phyloP scores from a whole-genome alignment of 2,797 vertebrate species.

The Crenichthys baileyi region DNA sequence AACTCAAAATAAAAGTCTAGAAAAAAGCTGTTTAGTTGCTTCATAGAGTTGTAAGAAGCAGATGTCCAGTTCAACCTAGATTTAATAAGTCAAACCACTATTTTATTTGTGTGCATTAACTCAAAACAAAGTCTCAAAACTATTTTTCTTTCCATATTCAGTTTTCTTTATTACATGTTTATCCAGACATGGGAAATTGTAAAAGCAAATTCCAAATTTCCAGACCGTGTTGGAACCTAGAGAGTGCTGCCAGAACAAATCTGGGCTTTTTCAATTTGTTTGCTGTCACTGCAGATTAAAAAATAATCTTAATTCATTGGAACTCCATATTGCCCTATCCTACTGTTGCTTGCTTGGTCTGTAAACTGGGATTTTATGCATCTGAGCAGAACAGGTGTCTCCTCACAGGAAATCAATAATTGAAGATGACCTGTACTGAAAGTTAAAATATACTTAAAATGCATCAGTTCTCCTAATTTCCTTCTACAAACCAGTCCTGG shows the following conservation, averaged over 20 bases:
- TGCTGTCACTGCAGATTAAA: conserved; percentile 12
- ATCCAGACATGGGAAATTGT: too few species aligned
- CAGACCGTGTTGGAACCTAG: conserved; percentile 9
- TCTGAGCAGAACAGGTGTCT: conserved; percentile 3
- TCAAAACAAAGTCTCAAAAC: too few species aligned
- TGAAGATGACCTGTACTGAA: conserved; percentile 18
- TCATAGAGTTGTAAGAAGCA: too few species aligned
- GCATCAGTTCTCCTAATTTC: conserved; percentile 22
- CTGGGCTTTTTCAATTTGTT: conserved; percentile 35
- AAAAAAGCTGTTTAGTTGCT: too few species aligned
- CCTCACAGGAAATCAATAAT: conserved; percentile 29
- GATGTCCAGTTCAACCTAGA: too few species aligned
- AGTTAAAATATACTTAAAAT: conserved; percentile 19
- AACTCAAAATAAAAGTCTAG: too few species aligned
- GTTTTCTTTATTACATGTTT: too few species aligned
- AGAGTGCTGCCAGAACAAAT: conserved; percentile 21
- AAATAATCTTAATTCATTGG: conserved; percentile 26
- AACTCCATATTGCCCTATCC: conserved; percentile 25
- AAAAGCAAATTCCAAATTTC: not conserved
- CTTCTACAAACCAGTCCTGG: conserved; percentile 38
- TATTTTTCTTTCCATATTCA: too few species aligned
- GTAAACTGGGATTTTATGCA: conserved; percentile 20
- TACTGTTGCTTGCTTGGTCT: conserved; percentile 6
- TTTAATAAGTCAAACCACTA: too few species aligned
- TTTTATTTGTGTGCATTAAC: too few species aligned